Evolutionary conservation across 2,797 vertebrate species (phyloP).

Genomic region (Enteromius anoplus): DNA sequence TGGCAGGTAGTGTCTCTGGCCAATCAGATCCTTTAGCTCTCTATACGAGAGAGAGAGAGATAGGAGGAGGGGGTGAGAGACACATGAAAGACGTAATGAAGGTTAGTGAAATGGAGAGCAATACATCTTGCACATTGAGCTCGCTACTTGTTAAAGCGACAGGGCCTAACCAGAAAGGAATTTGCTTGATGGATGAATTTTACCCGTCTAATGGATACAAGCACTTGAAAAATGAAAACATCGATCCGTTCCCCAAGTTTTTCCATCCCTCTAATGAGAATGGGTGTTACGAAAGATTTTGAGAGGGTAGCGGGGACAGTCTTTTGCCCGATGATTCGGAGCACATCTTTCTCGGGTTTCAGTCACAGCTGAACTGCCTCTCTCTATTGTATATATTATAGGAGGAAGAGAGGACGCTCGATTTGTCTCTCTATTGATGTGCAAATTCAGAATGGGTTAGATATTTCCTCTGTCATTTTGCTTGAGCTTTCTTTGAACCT

Average conservation of each 20-base stretch:
- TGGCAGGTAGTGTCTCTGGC: constrained; percentile 42
- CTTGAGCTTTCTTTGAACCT: constrained; percentile 35
- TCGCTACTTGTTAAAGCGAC: constrained; percentile 63
- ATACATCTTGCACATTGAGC: constrained; percentile 61
- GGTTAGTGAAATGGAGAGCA: constrained; percentile 63
- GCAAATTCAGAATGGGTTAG: constrained; percentile 46
- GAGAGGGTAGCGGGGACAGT: constrained; percentile 39
- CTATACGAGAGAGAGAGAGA: constrained; percentile 25
- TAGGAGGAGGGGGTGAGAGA: constrained; percentile 38
- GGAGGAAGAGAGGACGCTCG: constrained; percentile 36
- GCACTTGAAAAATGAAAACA: constrained; percentile 67
- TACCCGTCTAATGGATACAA: constrained; percentile 64
- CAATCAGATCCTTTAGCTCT: constrained; percentile 18
- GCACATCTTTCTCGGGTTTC: constrained; percentile 46
- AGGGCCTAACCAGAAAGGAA: constrained; percentile 62
- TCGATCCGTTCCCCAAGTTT: constrained; percentile 61
- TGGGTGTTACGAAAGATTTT: constrained; percentile 53
- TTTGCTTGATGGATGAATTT: constrained; percentile 65
- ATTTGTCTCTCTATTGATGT: constrained; percentile 57
- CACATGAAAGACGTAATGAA: constrained; percentile 62
- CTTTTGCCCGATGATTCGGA: constrained; percentile 38
- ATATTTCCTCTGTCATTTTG: constrained; percentile 46
- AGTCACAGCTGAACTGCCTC: constrained; percentile 52
- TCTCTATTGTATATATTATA: constrained; percentile 52
- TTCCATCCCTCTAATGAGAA: constrained; percentile 64